Percentiles rank a stretch among this genome's conserved stretches.
Conservation (phyloP, 2,888 invertebrate genomes). For the Phorcus lineatus region DNA sequence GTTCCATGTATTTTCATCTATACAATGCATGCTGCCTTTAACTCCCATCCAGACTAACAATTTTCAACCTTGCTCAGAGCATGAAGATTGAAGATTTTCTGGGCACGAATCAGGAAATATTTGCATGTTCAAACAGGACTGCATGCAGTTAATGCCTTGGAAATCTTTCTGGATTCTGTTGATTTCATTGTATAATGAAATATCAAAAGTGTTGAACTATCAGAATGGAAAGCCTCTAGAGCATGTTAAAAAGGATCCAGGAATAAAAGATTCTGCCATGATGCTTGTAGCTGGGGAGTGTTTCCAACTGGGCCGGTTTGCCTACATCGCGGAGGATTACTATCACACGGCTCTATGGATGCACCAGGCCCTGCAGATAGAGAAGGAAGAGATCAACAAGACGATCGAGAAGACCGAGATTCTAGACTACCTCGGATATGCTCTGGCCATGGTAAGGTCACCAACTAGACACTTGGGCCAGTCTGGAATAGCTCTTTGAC, state of each 20-base stretch:
- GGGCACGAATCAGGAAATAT: too few species aligned
- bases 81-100: not conserved
- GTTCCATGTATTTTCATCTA: not conserved
- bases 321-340: slow-evolving; percentile 93
- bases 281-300: slow-evolving; percentile 87
- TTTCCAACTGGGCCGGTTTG: slow-evolving; percentile 93
- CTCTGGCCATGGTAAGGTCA: slow-evolving; percentile 43
- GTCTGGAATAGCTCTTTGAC: too few species aligned
- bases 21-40: too few species aligned
- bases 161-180: too few species aligned
- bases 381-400: slow-evolving; percentile 46
- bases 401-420: slow-evolving; percentile 51
- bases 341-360: slow-evolving; percentile 96
- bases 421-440: slow-evolving; percentile 67
- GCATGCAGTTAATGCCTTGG: too few species aligned
- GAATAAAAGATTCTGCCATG: too few species aligned
- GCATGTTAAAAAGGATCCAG: not conserved
- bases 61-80: not conserved
- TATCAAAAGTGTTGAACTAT: too few species aligned
- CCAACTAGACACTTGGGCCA: not conserved
- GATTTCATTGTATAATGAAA: too few species aligned
- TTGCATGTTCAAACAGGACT: too few species aligned
- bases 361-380: slow-evolving; percentile 86
- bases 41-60: not conserved
- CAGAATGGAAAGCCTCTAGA: too few species aligned